These are phyloP conservation scores for Zhuqinia jingwanae DNA, from an alignment of 2,888 invertebrate species.

Conservation along the genomic window DNA sequence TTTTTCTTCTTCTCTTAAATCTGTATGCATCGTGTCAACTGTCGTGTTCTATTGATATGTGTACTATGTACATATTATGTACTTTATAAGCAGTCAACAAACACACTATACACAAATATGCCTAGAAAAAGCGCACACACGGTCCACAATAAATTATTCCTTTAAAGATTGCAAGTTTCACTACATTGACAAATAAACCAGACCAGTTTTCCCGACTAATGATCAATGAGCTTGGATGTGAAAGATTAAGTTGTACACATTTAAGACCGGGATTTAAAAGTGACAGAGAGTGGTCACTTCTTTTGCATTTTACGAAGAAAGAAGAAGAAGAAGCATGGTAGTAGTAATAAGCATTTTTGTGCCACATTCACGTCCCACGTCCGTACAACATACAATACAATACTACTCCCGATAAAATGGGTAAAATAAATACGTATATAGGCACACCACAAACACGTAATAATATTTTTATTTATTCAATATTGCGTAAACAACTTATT, in stretches of 20 bases:
- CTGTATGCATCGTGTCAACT: conserved; percentile 30
- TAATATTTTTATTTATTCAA: no score
- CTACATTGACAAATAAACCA: conserved; percentile 52
- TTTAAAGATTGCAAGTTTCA: background rate
- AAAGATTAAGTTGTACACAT: conserved; percentile 65
- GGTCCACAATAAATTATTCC: background rate
- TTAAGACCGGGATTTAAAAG: conserved; percentile 41
- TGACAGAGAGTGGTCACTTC: conserved; percentile 52
- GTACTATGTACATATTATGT: no score
- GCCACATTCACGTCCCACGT: no score
- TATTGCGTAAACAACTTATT: background rate
- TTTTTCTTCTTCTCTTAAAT: no score
- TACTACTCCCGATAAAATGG: no score
- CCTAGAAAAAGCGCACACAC: background rate
- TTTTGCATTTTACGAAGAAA: no score
- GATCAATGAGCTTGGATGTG: conserved; percentile 56
- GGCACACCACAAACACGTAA: no score
- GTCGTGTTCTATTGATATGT: conserved; percentile 1
- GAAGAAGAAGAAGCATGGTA: no score
- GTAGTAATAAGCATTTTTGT: no score
- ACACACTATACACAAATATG: no score
- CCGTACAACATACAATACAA: no score
- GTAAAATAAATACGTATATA: background rate
- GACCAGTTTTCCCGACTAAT: conserved; percentile 63
- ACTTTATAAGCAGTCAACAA: conserved; percentile 16